Evolutionary conservation across 2,797 vertebrate species (phyloP).

Genomic region (Lemur catta): DNA sequence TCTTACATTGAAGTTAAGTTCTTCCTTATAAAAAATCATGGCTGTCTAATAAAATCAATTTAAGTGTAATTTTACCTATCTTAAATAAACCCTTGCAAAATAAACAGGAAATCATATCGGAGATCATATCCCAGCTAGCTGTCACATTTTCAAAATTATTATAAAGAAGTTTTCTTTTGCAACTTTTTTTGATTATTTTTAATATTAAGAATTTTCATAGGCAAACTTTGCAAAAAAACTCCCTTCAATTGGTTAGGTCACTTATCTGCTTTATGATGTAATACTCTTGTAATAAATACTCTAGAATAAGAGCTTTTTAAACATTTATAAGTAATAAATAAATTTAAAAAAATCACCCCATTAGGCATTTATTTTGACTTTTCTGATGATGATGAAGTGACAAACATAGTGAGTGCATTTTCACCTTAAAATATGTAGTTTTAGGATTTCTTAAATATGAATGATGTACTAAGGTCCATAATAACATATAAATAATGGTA

Average conservation of each 20-base stretch:
- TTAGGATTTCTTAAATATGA: background rate
- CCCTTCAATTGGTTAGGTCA: background rate
- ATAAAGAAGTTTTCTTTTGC: background rate
- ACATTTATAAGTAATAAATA: constrained; percentile 16
- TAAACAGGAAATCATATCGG: background rate
- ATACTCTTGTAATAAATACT: background rate
- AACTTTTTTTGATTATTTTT: background rate
- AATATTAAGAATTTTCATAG: background rate
- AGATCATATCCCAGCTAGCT: background rate
- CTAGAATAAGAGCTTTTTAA: background rate
- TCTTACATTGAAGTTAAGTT: constrained; percentile 9
- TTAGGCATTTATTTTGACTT: background rate
- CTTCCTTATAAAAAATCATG: constrained; percentile 27
- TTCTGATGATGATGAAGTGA: background rate
- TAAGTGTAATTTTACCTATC: constrained; percentile 68
- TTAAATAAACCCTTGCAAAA: background rate
- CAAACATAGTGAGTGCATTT: background rate
- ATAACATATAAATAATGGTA: background rate
- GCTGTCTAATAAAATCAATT: constrained; percentile 71
- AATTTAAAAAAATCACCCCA: background rate
- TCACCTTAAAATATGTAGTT: background rate
- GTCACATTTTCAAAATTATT: background rate
- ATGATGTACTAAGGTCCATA: background rate
- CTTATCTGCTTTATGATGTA: background rate
- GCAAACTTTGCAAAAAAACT: background rate